Percentiles rank a stretch among this genome's conserved stretches.
Evolutionary conservation across 2,888 invertebrate genomes (phyloP).

Genomic region (Micropterix aruncella): DNA sequence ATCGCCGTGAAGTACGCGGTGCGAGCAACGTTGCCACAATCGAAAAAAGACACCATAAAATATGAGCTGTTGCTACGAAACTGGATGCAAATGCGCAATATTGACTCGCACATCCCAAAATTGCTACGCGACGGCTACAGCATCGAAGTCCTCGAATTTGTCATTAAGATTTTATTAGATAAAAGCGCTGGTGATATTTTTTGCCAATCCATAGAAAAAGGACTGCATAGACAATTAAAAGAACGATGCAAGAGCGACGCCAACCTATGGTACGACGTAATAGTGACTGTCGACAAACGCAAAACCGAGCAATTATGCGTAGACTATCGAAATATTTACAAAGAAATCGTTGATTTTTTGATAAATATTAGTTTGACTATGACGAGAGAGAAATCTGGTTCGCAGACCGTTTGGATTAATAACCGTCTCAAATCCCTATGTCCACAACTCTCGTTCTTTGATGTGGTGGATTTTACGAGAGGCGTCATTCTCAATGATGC

Average conservation of each 20-base stretch:
- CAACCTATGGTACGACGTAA: neutral
- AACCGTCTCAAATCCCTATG: slow-evolving; percentile 17
- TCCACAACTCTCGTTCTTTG: slow-evolving; percentile 32
- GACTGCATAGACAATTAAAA: neutral
- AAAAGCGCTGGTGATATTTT: neutral
- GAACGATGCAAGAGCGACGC: neutral
- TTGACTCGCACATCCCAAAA: no score
- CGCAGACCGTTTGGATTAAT: slow-evolving; percentile 12
- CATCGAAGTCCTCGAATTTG: no score
- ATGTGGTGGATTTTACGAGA: slow-evolving; percentile 20
- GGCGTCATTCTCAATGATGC: neutral
- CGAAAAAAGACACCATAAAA: no score
- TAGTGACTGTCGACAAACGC: neutral
- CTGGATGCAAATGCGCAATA: no score
- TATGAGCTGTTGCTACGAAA: no score
- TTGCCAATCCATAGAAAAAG: neutral
- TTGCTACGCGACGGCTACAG: no score
- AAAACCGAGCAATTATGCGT: neutral
- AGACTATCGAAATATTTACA: neutral
- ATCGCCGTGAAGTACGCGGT: no score
- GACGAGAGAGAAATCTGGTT: slow-evolving; percentile 19
- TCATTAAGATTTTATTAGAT: no score
- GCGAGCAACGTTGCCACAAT: no score
- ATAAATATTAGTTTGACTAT: neutral
- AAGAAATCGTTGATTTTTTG: neutral